Percentiles rank a stretch among this genome's conserved stretches.
Conservation (phyloP, 2,797 vertebrate genomes). For the Anguilla anguilla region DNA sequence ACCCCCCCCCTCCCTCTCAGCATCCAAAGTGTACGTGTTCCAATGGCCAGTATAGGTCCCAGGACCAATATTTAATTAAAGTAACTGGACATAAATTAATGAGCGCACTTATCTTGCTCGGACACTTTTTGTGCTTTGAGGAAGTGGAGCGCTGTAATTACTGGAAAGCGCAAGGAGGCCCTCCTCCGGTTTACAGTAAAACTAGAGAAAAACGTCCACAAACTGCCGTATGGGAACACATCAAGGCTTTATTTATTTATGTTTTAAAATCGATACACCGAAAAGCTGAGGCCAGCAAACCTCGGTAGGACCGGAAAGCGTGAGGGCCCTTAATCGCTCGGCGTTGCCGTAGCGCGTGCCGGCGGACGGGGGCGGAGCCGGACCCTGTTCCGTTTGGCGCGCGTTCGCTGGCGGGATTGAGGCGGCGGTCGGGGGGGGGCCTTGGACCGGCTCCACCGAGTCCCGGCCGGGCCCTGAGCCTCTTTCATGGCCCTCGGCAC, state of each 20-base stretch:
- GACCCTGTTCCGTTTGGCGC: background rate
- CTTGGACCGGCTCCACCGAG: background rate
- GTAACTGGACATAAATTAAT: conserved; percentile 41
- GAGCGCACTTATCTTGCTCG: conserved; percentile 35
- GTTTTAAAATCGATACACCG: background rate
- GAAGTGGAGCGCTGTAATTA: conserved; percentile 22
- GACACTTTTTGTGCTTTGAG: conserved; percentile 28
- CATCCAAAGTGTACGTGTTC: background rate
- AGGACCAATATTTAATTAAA: conserved; percentile 55
- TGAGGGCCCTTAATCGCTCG: background rate
- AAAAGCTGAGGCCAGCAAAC: conserved; percentile 3
- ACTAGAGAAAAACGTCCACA: conserved; percentile 27
- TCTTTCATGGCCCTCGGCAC: background rate
- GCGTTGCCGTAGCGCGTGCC: background rate
- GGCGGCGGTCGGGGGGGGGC: conserved; percentile 9
- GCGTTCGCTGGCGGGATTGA: background rate
- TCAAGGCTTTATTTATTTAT: conserved; percentile 30
- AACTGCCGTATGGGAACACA: conserved; percentile 40
- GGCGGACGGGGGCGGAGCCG: background rate
- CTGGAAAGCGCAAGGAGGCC: conserved; percentile 29
- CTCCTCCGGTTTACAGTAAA: conserved; percentile 25
- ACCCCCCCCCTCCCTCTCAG: background rate
- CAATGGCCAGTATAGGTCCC: conserved; percentile 30
- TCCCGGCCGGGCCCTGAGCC: background rate
- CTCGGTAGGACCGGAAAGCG: conserved; percentile 24